Evolutionary conservation across 2,797 vertebrate genomes (phyloP).

Genomic region (Sebastiscus albofasciatus): DNA sequence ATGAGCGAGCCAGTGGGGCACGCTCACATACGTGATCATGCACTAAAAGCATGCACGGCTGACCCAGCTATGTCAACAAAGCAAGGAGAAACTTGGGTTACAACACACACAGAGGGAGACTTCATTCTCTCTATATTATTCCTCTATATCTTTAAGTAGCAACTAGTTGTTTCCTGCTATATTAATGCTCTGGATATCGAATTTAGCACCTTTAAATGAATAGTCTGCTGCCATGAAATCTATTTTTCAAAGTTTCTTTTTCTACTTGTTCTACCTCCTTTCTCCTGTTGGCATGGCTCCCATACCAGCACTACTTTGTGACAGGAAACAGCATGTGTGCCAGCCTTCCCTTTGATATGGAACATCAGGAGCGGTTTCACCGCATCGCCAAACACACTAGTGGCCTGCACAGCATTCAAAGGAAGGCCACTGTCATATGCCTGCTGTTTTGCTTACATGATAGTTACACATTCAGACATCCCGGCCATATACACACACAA

Average conservation of each 20-base stretch:
- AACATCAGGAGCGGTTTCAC: conserved; percentile 64
- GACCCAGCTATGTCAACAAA: no score
- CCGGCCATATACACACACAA: background rate
- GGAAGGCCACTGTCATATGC: conserved; percentile 40
- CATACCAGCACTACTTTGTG: conserved; percentile 40
- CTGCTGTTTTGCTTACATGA: conserved; percentile 31
- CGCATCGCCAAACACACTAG: conserved; percentile 37
- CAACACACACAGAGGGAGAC: no score
- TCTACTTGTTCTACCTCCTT: background rate
- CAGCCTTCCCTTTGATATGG: conserved; percentile 65
- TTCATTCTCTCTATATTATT: no score
- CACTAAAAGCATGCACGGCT: no score
- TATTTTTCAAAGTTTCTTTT: background rate
- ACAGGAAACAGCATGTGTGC: conserved; percentile 63
- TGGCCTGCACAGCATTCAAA: conserved; percentile 58
- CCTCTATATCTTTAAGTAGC: no score
- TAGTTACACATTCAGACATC: conserved; percentile 22
- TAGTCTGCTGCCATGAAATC: background rate
- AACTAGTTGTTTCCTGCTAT: no score
- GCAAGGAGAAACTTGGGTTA: no score
- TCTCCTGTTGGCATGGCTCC: conserved; percentile 42
- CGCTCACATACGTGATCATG: no score
- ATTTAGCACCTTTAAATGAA: background rate
- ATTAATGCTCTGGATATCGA: background rate
- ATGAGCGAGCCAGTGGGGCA: no score